A percentile compares a stretch with the other conserved stretches of the same genome.
Conservation (phyloP, 2,888 invertebrate species). For the Ochropacha duplaris region DNA sequence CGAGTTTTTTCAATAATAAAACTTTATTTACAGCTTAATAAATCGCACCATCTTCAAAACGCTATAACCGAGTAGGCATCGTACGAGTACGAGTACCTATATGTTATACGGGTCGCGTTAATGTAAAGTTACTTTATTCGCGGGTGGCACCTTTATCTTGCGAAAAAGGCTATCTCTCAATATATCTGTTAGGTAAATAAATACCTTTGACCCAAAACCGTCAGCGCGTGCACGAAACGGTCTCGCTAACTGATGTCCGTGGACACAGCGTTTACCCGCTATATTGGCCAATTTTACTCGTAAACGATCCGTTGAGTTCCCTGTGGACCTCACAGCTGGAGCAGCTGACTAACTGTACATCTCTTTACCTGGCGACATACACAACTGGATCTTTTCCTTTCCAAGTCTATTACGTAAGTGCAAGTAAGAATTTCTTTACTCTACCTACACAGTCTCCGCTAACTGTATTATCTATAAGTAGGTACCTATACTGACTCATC, state of each 20-base stretch:
- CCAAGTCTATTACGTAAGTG: not conserved
- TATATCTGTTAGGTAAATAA: constrained; percentile 68
- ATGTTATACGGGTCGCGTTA: constrained; percentile 42
- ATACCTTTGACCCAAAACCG: constrained; percentile 70
- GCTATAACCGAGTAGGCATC: constrained; percentile 25
- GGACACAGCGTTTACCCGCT: constrained; percentile 31
- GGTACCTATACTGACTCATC: not conserved
- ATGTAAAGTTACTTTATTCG: constrained; percentile 44
- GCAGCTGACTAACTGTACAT: constrained; percentile 48
- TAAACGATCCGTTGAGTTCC: constrained; percentile 47
- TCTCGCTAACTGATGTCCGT: constrained; percentile 47
- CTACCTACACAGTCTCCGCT: not conserved
- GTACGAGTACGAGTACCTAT: constrained; percentile 1
- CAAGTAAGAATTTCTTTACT: not conserved
- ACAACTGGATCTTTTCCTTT: constrained; percentile 27
- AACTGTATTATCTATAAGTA: not conserved
- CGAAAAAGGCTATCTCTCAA: constrained; percentile 54
- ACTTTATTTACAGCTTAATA: constrained; percentile 60
- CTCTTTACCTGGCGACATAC: constrained; percentile 32
- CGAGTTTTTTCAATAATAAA: constrained; percentile 56
- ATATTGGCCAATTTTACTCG: constrained; percentile 40
- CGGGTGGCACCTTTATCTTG: constrained; percentile 44
- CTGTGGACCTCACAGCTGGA: constrained; percentile 42
- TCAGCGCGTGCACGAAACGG: constrained; percentile 52
- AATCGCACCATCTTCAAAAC: constrained; percentile 50